phyloP scores from a whole-genome alignment of 2,113 vertebrate genomes.

The Barbus barbus region DNA sequence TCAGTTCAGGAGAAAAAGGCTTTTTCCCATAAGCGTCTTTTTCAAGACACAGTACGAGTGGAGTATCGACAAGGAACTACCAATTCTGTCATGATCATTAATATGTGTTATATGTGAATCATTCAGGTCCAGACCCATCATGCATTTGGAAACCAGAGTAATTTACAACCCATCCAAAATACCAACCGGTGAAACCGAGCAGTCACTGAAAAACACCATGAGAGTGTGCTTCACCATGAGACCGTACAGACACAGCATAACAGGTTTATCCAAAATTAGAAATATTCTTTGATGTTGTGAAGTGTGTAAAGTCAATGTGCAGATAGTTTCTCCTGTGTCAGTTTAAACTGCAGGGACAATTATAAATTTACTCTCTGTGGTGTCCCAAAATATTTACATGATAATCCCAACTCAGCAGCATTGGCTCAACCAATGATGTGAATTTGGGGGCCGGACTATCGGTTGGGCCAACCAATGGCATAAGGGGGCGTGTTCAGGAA shows the following conservation, averaged over 20 bases:
- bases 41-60: no score
- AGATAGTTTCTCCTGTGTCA: neutral
- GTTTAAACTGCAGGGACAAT: neutral
- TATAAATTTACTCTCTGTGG: neutral
- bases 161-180: slow-evolving; percentile 61
- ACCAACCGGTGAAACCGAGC: slow-evolving; percentile 52
- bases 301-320: neutral
- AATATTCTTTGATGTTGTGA: neutral
- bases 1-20: no score
- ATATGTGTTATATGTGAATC: slow-evolving; percentile 10
- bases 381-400: neutral
- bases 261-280: slow-evolving; percentile 57
- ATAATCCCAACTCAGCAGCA: neutral
- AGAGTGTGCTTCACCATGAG: slow-evolving; percentile 69
- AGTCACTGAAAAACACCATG: neutral
- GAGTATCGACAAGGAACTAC: no score
- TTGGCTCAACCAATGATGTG: neutral
- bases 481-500: neutral
- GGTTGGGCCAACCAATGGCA: neutral
- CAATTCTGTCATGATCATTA: neutral
- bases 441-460: neutral
- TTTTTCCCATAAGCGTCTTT: no score
- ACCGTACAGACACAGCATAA: accelerated
- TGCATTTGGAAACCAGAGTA: slow-evolving; percentile 60
- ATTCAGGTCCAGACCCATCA: slow-evolving; percentile 70